These are phyloP conservation scores for Nothocercus nigrocapillus DNA, from an alignment of 2,113 vertebrate genomes.

Conservation along the genomic window DNA sequence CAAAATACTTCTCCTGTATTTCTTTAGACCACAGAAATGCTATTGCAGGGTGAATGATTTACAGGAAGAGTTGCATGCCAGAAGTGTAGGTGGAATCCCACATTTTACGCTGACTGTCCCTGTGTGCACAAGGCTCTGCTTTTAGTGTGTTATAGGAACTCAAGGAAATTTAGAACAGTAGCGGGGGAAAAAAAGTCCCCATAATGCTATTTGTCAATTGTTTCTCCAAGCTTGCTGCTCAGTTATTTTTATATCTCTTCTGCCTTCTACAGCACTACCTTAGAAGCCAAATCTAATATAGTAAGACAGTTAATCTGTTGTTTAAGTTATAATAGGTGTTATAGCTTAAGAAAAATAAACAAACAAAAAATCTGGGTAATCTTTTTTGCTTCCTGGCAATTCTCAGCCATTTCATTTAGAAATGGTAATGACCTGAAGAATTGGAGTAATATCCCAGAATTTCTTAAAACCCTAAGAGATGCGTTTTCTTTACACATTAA, in stretches of 20 bases:
- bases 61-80: not conserved
- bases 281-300: not conserved
- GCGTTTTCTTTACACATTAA: not conserved
- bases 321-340: not conserved
- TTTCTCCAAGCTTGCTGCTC: not conserved
- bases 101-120: not conserved
- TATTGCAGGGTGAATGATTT: not conserved
- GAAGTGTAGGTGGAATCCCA: not conserved
- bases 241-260: not conserved
- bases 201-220: not conserved
- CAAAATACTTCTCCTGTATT: not conserved
- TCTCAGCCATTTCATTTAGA: not conserved
- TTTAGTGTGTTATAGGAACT: not conserved
- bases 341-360: not conserved
- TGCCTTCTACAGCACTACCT: not conserved
- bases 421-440: not conserved
- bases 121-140: not conserved
- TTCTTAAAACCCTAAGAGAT: not conserved
- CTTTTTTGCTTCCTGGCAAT: not conserved
- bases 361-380: not conserved
- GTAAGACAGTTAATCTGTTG: not conserved
- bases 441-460: not conserved
- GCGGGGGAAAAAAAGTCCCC: not conserved
- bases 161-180: not conserved
- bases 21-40: not conserved